Evolutionary conservation across 2,797 vertebrate species (phyloP), one percentile per base, ranked within the genome.

Genomic region (Helarctos malayanus): DNA sequence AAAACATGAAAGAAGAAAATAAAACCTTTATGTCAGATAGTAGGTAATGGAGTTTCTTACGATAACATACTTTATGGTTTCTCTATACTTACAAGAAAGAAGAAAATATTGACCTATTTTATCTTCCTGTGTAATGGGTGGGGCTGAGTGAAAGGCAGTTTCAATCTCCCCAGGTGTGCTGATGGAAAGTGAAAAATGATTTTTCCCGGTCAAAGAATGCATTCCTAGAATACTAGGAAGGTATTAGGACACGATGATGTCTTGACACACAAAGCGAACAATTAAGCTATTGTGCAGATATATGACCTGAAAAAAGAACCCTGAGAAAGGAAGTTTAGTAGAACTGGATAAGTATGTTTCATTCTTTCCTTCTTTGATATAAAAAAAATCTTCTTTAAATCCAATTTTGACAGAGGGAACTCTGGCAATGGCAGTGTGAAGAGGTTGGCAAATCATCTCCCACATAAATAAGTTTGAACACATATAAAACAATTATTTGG

Each of bases 71-170:
- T 68, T 89, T 54, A 78, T 23, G 27, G 41, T 75, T 87, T 95
- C 91, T 94, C 75, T 89, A 27, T 56, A 47, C 38, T 49, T 45
- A 18, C 25, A 61, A 61, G 68, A 88, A 96, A 89, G 90, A 91
- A 93, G 81, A 88, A 73, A 41, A 76, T 65, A 82, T 69, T 75
- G 87, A 47, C 25, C 29, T 45, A 52, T 84, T 93, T 92, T 84
- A 84, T 87, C 69, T 93, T 89, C 87, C n/a, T 61, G 12, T 57
- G 35, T 27, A 52, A 21, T 76, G 84, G 93, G 95, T 15, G 69
- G 47, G 73, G 71, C 57, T 54, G 80, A 91, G 38, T 83, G 65
- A 88, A 86, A 79, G 84, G 75, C 47, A 84, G 75, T 45, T 91
- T 91, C 93, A 23, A 15, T 85, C 73, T 76, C 35, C 25, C 65